Percentiles rank a stretch among this genome's conserved stretches.
These are phyloP conservation scores for Microcebus griseorufus DNA, from an alignment of 2,113 vertebrate genomes.

Conservation along the genomic window DNA sequence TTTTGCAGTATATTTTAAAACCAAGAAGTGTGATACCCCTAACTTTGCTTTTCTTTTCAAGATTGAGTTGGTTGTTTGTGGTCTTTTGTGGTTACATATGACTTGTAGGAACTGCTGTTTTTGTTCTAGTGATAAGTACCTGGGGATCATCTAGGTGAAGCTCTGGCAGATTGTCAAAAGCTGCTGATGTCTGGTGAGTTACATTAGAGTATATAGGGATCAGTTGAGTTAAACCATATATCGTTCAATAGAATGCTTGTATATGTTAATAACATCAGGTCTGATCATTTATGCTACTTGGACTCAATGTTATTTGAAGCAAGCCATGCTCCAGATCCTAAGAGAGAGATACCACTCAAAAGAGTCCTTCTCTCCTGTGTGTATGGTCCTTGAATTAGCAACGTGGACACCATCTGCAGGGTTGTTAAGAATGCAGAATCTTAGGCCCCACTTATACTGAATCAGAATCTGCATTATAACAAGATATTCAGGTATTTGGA, in stretches of 20 bases:
- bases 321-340: not conserved
- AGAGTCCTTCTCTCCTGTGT: not conserved
- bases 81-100: not conserved
- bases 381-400: not conserved
- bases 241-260: not conserved
- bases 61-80: not conserved
- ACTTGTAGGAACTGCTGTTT: not conserved
- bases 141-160: not conserved
- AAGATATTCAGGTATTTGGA: not conserved
- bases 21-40: not conserved
- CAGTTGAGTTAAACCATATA: not conserved
- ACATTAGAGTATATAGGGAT: not conserved
- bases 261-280: conserved; percentile 26
- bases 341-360: not conserved
- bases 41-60: not conserved
- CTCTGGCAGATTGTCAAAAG: not conserved
- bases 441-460: not conserved
- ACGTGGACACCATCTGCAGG: not conserved
- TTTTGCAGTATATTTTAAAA: not conserved
- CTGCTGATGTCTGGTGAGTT: not conserved
- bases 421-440: not conserved
- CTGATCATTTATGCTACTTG: not conserved
- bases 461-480: not conserved
- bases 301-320: not conserved
- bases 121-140: not conserved